Evolutionary conservation across 64 coral and sea anemone genomes (phyloP).

Genomic region (Dendronephthya gigantea): DNA sequence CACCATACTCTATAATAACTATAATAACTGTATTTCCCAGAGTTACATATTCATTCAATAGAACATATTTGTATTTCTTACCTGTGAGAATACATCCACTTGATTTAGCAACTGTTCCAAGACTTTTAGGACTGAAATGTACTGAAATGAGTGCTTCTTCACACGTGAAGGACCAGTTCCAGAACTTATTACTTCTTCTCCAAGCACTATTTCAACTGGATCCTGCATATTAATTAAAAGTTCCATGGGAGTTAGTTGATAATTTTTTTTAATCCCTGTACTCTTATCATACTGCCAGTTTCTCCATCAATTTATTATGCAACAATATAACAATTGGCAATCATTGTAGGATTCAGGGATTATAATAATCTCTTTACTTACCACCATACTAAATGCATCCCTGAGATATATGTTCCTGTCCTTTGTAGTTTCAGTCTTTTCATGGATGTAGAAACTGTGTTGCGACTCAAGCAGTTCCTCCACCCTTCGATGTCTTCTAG

Average conservation of each 20-base stretch:
- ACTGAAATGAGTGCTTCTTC: not conserved
- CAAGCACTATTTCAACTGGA: not conserved
- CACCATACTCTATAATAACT: too few species aligned
- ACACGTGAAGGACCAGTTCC: not conserved
- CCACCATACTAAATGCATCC: not conserved
- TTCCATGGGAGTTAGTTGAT: not conserved
- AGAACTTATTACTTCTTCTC: not conserved
- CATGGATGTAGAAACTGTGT: not conserved
- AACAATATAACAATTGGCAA: too few species aligned
- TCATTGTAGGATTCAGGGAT: not conserved
- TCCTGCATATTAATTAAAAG: not conserved
- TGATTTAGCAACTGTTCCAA: conserved; percentile 3
- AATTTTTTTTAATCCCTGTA: too few species aligned
- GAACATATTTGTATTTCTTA: too few species aligned
- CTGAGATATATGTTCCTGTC: not conserved
- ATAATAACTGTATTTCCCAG: too few species aligned
- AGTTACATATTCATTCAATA: too few species aligned
- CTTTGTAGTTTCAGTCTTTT: not conserved
- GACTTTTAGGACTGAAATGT: not conserved
- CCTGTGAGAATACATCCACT: not conserved
- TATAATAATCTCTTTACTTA: not conserved
- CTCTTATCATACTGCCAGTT: too few species aligned
- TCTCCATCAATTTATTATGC: too few species aligned
- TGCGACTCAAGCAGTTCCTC: not conserved
- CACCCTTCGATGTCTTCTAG: not conserved